Percentiles rank a stretch among this genome's conserved stretches.
Evolutionary conservation across 1,140 invertebrate genomes (phyloP).

Genomic region (Adelges cooleyi): DNA sequence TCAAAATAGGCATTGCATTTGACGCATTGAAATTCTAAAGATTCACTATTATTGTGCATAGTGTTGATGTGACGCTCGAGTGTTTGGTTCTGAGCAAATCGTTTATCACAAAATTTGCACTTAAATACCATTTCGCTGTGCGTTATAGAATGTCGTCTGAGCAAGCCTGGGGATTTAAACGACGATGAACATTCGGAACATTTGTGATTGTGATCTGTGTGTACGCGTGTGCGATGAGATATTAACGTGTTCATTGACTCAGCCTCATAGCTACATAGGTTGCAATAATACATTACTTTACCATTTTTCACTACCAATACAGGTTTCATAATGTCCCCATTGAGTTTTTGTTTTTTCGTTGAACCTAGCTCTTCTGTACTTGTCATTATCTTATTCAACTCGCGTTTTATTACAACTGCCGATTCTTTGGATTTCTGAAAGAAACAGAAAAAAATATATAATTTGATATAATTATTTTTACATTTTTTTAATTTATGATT

Average conservation of each 20-base stretch:
- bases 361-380: no score
- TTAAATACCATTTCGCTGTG: background rate
- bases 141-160: background rate
- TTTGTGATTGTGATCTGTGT: background rate
- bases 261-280: background rate
- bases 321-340: background rate
- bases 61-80: conserved; percentile 1
- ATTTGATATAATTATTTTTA: no score
- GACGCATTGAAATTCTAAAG: conserved; percentile 22
- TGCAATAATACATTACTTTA: conserved; percentile 14
- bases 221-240: background rate
- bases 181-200: background rate
- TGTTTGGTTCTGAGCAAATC: background rate
- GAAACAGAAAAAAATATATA: no score
- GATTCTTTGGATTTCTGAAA: no score
- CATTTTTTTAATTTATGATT: no score
- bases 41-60: background rate
- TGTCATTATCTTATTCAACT: no score
- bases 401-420: no score
- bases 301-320: conserved; percentile 9
- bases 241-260: background rate
- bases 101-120: conserved; percentile 19
- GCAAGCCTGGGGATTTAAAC: background rate
- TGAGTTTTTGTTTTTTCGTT: background rate
- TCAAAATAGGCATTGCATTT: conserved; percentile 22